Evolutionary conservation across 2,888 invertebrate genomes (phyloP).

Genomic region (Caradrina kadenii): DNA sequence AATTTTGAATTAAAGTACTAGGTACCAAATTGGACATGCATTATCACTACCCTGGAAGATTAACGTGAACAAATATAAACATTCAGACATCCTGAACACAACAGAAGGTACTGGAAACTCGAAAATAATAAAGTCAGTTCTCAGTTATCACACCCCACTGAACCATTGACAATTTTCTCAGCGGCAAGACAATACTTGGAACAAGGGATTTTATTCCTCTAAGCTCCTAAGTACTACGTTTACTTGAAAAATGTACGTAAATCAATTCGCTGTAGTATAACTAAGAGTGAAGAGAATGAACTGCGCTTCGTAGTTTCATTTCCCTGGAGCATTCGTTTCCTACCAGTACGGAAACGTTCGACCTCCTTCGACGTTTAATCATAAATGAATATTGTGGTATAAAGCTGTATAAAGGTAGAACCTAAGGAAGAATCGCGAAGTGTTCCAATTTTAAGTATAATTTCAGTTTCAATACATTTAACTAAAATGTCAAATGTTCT

Average conservation of each 20-base stretch:
- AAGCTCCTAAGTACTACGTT: constrained; percentile 3
- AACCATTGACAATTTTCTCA: not conserved
- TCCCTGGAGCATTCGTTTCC: constrained; percentile 80
- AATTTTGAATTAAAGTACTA: too few relatives aligned
- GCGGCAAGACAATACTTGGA: not conserved
- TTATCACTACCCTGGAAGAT: not conserved
- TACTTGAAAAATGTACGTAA: constrained; percentile 60
- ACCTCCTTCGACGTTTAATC: constrained; percentile 77
- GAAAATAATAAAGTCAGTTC: not conserved
- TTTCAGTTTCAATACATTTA: too few relatives aligned
- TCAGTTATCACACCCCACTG: not conserved
- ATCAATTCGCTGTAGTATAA: constrained; percentile 71
- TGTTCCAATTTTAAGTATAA: not conserved
- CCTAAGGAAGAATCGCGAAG: constrained; percentile 4
- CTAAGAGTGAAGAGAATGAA: constrained; percentile 66
- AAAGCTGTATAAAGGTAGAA: constrained; percentile 53
- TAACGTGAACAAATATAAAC: not conserved
- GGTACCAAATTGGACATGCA: not conserved
- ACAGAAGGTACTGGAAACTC: not conserved
- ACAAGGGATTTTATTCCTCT: constrained; percentile 3
- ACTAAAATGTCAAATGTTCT: too few relatives aligned
- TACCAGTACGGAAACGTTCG: constrained; percentile 76
- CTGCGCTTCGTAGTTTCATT: constrained; percentile 72
- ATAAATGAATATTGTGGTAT: constrained; percentile 78
- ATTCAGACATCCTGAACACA: not conserved